Base-by-base conservation (phyloP, 23 tunicate species). In the Diplosoma virens region DNA sequence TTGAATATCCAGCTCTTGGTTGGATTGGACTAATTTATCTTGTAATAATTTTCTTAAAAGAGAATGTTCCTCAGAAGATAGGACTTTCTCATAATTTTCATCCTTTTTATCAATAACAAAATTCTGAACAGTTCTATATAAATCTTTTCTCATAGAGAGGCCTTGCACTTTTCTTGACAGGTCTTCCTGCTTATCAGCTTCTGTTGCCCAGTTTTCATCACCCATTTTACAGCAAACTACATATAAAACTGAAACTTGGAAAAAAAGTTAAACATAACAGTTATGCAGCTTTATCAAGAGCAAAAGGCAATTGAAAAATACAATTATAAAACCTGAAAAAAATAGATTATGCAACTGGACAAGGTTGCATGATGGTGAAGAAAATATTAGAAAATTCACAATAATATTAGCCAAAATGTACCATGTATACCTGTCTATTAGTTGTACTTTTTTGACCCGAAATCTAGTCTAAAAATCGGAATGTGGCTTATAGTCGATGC, bases 181-280 rank as follows among this genome's bases (percentile, higher is more conserved):
- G 18, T 75, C 27, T 63, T 93, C 98, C 70, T 93, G 98, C 35
- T 33, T 46, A 46, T 86, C 87, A 1, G 85, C 98, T 34, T 86
- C 98, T 0, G 53, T 50, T 25, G 98, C 98, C 98, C 98, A 93
- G 34, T 90, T 80, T 78, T 93, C 98, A 59, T 93, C 98, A 3
- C 83, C 70, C 96, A 86, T 86, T 11, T 54, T 9, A 23, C 18
- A n/a, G n/a, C n/a, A n/a, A n/a, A n/a, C n/a, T n/a, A n/a, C n/a
- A n/a, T n/a, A n/a, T n/a, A n/a, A n/a, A n/a, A n/a, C n/a, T n/a
- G n/a, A n/a, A n/a, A n/a, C n/a, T n/a, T n/a, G n/a, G n/a, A n/a
- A n/a, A n/a, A n/a, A n/a, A n/a, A n/a, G n/a, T n/a, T n/a, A n/a
- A n/a, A n/a, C n/a, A n/a, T n/a, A n/a, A n/a, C n/a, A n/a, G n/a